Evolutionary conservation across 2,113 vertebrate species (phyloP).

Genomic region (Beaufortia kweichowensis): DNA sequence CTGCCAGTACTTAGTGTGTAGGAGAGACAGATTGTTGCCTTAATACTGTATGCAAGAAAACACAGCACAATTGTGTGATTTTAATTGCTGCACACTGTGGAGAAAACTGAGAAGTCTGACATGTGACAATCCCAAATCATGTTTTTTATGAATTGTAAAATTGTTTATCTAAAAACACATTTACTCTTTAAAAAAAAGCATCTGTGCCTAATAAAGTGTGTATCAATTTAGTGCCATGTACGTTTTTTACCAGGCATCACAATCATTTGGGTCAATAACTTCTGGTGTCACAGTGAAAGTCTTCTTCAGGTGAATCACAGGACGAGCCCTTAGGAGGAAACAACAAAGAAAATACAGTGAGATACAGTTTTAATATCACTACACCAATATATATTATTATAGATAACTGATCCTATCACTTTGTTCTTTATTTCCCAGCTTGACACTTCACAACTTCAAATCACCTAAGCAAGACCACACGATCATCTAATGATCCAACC

Average conservation of each 20-base stretch:
- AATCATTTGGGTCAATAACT: constrained; percentile 54
- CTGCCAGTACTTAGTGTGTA: constrained; percentile 80
- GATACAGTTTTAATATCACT: neutral
- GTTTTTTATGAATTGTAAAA: no score
- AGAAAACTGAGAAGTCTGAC: no score
- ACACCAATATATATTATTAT: neutral
- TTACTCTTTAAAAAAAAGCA: neutral
- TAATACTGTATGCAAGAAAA: constrained; percentile 70
- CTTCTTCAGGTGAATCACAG: constrained; percentile 66
- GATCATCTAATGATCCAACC: constrained; percentile 84
- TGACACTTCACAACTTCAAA: neutral
- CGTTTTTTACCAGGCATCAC: constrained; percentile 65
- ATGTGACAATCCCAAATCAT: no score
- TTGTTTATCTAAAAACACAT: no score
- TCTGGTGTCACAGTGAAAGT: constrained; percentile 61
- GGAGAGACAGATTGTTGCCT: constrained; percentile 85
- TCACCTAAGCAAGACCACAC: constrained; percentile 81
- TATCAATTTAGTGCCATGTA: neutral
- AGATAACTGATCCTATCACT: no score
- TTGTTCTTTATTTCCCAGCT: neutral
- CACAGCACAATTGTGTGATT: constrained; percentile 13
- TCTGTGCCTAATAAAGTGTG: neutral
- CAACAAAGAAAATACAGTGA: neutral
- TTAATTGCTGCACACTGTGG: neutral
- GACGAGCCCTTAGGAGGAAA: constrained; percentile 64